Evolutionary conservation across 2,797 vertebrate species (phyloP), one percentile per base, ranked within the genome.

Genomic region (Threskiornis aethiopicus): DNA sequence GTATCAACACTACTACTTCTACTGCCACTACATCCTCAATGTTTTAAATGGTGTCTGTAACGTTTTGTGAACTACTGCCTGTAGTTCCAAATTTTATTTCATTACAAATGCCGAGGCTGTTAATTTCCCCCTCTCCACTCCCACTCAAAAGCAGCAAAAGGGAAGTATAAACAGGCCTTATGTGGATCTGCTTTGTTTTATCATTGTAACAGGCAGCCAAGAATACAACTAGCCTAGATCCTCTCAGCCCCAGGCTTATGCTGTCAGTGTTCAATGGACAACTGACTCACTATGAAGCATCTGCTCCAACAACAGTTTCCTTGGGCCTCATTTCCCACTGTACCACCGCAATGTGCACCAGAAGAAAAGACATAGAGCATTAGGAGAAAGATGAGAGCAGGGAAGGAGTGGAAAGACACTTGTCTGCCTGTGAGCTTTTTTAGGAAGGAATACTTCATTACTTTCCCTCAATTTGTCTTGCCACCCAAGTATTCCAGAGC

Each of bases 271-370:
- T 62, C 66, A 76, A 15, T 11, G 21, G 25, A n/a, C 24, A 71
- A 35, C 37, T 22, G 42, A 66, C 31, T 54, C 69, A 59, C 24
- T 18, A 16, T 6, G 58, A 77, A 73, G 77, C 20, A 58, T 28
- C 69, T 54, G 25, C 17, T 46, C 33, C 54, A 64, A 42, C 44
- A 70, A 10, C 0, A 64, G 22, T n/a, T 76, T 46, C 44, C 57
- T 55, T 51, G 9, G 41, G n/a, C 29, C 35, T 49, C 47, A 21
- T 22, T 55, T 39, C 51, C 25, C 58, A 13, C 58, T 55, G 11
- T 4, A 46, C 20, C 31, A 57, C 16, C 2, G 0, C 31, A 41
- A 64, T 0, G 0, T 10, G 28, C 18, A 20, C 26, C 19, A 24
- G 19, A 59, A 77, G 12, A n/a, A 58, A 47, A 69, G 55, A 59